These are phyloP conservation scores for Rhineura floridana DNA, from an alignment of 2,113 vertebrate genomes.

Conservation along the genomic window DNA sequence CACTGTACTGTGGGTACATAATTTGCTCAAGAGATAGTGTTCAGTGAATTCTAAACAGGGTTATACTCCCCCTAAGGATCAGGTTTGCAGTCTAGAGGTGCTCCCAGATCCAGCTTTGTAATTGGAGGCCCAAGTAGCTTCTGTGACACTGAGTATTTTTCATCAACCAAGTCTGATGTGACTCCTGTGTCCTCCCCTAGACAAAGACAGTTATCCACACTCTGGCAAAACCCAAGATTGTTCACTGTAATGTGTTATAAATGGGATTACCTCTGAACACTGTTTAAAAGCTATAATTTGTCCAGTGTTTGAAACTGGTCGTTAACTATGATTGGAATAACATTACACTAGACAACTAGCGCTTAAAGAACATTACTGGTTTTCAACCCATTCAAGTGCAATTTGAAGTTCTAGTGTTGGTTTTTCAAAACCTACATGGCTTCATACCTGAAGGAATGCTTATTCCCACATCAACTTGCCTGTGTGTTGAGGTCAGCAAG, in stretches of 20 bases:
- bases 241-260: background rate
- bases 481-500: background rate
- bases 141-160: background rate
- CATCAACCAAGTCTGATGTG: background rate
- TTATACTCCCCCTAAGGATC: background rate
- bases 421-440: background rate
- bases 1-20: no score
- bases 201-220: background rate
- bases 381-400: background rate
- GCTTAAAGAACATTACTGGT: no score
- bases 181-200: background rate
- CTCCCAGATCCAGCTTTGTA: background rate
- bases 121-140: background rate
- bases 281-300: background rate
- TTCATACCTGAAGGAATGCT: background rate
- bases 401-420: background rate
- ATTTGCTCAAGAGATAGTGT: background rate
- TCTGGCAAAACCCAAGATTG: background rate
- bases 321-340: background rate
- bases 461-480: no score
- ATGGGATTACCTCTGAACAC: background rate
- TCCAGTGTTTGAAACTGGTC: background rate
- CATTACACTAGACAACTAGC: background rate
- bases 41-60: background rate
- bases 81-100: background rate